phyloP scores from a whole-genome alignment of 23 tunicate species.

The Clavelina lepadiformis region DNA sequence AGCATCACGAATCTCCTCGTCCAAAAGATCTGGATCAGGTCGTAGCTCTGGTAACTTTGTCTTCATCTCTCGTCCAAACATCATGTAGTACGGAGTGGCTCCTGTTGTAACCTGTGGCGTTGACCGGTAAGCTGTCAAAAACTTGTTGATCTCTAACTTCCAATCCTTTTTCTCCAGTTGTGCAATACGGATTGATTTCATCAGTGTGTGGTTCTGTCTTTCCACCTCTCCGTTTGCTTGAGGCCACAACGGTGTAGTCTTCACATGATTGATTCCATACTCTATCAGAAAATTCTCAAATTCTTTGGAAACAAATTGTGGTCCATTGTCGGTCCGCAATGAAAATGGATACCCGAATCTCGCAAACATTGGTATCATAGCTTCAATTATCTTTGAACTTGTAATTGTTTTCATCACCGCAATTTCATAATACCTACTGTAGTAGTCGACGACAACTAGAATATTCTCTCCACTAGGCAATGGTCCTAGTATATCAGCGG shows the following conservation, averaged over 20 bases:
- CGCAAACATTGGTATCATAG: constrained; percentile 8
- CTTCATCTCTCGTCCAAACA: constrained; percentile 31
- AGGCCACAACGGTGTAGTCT: constrained; percentile 26
- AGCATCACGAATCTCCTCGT: constrained; percentile 21
- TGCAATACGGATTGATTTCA: constrained; percentile 31
- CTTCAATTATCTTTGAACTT: constrained; percentile 1
- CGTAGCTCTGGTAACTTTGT: constrained; percentile 36
- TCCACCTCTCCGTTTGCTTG: constrained; percentile 39
- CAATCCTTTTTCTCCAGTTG: constrained; percentile 16
- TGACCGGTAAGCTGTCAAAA: constrained; percentile 30
- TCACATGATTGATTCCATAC: constrained; percentile 26
- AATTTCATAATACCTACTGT: constrained; percentile 17
- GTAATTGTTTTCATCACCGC: neutral
- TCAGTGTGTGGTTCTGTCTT: constrained; percentile 26
- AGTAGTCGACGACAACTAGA: constrained; percentile 29
- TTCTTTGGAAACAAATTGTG: constrained; percentile 32
- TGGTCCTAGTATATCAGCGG: constrained; percentile 25
- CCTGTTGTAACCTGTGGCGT: constrained; percentile 42
- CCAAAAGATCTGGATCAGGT: neutral
- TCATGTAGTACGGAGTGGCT: constrained; percentile 23
- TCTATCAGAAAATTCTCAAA: constrained; percentile 22
- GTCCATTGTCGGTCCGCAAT: constrained; percentile 17
- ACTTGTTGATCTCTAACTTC: constrained; percentile 24
- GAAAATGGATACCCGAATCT: constrained; percentile 11
- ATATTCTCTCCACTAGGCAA: constrained; percentile 28